phyloP scores from a whole-genome alignment of 2,113 vertebrate genomes.

The Micronycteris hirsuta region DNA sequence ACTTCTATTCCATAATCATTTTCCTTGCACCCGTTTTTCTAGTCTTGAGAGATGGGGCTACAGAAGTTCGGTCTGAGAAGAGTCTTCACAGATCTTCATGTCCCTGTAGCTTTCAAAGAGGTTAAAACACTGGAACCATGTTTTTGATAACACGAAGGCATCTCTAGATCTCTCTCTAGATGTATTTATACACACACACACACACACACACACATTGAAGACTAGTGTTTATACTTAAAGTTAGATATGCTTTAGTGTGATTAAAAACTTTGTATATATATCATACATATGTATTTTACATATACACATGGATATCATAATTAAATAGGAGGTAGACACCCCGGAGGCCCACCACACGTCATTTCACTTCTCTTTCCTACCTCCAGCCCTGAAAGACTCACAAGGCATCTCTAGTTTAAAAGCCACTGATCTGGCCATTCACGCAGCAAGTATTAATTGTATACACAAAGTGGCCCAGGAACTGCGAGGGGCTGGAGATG shows the following conservation, averaged over 20 bases:
- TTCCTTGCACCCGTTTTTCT: neutral
- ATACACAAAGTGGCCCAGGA: neutral
- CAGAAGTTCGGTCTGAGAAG: neutral
- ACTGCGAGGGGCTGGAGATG: neutral
- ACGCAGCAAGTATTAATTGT: neutral
- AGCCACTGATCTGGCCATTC: neutral
- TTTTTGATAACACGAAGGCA: neutral
- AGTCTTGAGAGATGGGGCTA: neutral
- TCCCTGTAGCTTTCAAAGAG: neutral
- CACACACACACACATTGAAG: neutral
- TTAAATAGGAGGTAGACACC: neutral
- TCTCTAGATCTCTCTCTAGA: neutral
- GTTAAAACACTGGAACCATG: neutral
- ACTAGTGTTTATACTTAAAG: neutral
- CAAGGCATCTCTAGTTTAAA: neutral
- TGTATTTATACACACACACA: neutral
- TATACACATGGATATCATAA: neutral
- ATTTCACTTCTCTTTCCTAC: neutral
- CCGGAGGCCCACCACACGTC: neutral
- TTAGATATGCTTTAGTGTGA: neutral
- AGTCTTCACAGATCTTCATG: neutral
- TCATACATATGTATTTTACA: neutral
- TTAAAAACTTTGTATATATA: neutral
- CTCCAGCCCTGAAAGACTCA: neutral
- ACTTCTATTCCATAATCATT: neutral